These are phyloP conservation scores for Nomada lathburiana DNA, from an alignment of 2,888 invertebrate species.

Conservation along the genomic window DNA sequence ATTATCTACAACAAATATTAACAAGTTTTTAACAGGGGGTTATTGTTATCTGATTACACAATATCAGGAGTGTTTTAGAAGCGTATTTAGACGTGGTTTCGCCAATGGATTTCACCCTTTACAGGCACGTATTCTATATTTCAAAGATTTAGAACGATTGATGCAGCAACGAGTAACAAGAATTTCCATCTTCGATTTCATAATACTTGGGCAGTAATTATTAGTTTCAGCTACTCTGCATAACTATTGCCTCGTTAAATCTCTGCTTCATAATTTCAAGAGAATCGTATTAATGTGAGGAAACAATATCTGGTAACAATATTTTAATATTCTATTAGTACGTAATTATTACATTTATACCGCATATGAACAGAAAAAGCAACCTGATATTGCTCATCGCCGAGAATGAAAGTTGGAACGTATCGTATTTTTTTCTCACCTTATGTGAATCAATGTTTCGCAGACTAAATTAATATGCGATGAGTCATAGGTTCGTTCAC, in stretches of 20 bases:
- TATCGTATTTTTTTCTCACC: not conserved
- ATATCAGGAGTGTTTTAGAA: too few species aligned
- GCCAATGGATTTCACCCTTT: not conserved
- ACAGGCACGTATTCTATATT: not conserved
- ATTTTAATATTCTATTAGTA: not conserved
- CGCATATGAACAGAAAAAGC: too few species aligned
- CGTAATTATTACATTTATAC: not conserved
- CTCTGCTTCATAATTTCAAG: not conserved
- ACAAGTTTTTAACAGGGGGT: too few species aligned
- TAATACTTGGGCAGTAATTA: not conserved
- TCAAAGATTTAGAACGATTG: not conserved
- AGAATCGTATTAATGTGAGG: not conserved
- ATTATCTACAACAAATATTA: too few species aligned
- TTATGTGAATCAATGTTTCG: conserved; percentile 4
- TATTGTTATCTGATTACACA: too few species aligned
- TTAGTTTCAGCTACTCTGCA: not conserved
- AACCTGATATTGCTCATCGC: not conserved
- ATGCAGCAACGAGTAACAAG: not conserved
- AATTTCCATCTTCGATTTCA: conserved; percentile 11
- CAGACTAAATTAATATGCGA: not conserved
- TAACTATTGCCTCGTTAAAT: conserved; percentile 7
- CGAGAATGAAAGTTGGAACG: not conserved
- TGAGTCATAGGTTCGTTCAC: not conserved
- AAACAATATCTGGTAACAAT: not conserved
- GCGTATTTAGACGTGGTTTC: too few species aligned